Conservation (phyloP, 2,888 invertebrate genomes). For the Salticus scenicus region DNA sequence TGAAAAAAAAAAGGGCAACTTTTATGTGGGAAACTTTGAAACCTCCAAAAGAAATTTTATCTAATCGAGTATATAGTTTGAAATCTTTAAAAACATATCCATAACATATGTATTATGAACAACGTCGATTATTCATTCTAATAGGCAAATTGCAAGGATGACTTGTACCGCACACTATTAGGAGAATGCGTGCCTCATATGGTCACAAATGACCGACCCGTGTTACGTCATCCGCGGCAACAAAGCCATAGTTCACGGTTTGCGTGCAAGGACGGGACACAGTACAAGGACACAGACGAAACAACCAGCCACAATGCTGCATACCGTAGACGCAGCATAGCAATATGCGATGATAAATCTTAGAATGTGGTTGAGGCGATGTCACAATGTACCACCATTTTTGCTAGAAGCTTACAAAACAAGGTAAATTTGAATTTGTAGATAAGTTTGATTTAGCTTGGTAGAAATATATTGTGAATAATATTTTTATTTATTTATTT, state of each 20-base stretch:
- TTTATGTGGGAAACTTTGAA: too few relatives aligned
- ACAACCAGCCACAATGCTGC: background rate
- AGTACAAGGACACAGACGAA: conserved; percentile 26
- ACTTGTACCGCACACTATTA: conserved; percentile 32
- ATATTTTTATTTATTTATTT: too few relatives aligned
- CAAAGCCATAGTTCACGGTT: conserved; percentile 32
- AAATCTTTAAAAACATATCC: too few relatives aligned
- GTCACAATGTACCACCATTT: background rate
- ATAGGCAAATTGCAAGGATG: too few relatives aligned
- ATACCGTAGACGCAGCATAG: background rate
- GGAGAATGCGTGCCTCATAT: conserved; percentile 43
- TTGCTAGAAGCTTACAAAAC: background rate
- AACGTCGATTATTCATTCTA: too few relatives aligned
- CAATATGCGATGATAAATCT: background rate
- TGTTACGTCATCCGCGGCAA: conserved; percentile 13
- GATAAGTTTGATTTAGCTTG: too few relatives aligned
- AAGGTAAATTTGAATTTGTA: too few relatives aligned
- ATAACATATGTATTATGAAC: too few relatives aligned
- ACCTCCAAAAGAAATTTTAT: too few relatives aligned
- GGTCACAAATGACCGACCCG: conserved; percentile 34
- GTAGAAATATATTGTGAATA: too few relatives aligned
- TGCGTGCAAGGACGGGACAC: conserved; percentile 43
- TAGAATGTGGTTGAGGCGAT: background rate
- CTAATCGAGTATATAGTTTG: too few relatives aligned
- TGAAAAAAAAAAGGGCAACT: too few relatives aligned